Base-by-base conservation (phyloP, 1,140 invertebrate species). In the Neodiprion pinetum region DNA sequence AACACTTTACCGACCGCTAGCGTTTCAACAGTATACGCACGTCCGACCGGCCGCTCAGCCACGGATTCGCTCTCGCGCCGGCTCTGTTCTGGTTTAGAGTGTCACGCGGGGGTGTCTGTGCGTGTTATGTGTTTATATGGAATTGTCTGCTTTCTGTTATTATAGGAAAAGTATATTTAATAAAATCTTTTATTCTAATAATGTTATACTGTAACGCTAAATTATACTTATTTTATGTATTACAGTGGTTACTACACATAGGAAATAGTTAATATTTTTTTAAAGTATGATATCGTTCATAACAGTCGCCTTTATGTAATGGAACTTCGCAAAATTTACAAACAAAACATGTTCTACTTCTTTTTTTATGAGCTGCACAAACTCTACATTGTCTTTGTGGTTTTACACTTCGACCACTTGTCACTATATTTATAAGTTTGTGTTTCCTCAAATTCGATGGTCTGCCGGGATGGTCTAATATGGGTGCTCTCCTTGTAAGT, bases 351-450 rank as follows among this genome's bases (percentile, higher is more conserved):
- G 53, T 61, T 61, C 53, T 61, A 61, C 53, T 61, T 61, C 53
- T 61, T 61, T 61, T 61, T 61, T 61, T 61, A 61, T 61, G 53
- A 11, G n/a, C 53, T 61, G 53, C 53, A 61, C 53, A 61, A 61
- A 61, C 53, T 61, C 53, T 68, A 68, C 21, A 21, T 12, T 68
- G 21, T 68, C 67, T 10, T 68, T 68, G 10, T 11, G 21, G 67
- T 68, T 68, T 68, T 21, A 68, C 10, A 68, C 28, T 70, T 70
- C 69, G 69, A 70, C 69, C 23, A 21, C 69, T 70, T n/a, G 67
- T 68, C 67, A 68, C 67, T 68, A 68, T 68, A 68, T 68, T 68
- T 68, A 68, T 68, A 21, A 68, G 69, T 70, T 70, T 61, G 53
- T 70, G 69, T 70, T 70, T 70, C 21, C 69, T 7, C 1, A 70